Percentiles rank a stretch among this genome's conserved stretches.
phyloP scores from a whole-genome alignment of 1,140 invertebrate species.

The Aphelenchoides besseyi region DNA sequence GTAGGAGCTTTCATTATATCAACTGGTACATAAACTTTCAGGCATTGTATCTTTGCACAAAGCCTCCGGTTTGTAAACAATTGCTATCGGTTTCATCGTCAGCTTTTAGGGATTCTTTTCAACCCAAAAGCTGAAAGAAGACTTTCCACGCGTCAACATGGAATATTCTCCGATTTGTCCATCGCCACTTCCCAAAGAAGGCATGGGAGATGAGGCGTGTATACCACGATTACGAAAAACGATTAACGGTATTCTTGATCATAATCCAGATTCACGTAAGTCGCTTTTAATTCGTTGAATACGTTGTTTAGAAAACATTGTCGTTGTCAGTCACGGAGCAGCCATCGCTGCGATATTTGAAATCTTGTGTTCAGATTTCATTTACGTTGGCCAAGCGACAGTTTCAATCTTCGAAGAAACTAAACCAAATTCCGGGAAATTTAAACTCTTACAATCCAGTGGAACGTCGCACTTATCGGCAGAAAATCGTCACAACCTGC shows the following conservation, averaged over 20 bases:
- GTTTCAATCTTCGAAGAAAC: slow-evolving; percentile 54
- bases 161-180: slow-evolving; percentile 48
- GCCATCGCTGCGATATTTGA: slow-evolving; percentile 59
- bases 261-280: slow-evolving; percentile 14
- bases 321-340: slow-evolving; percentile 55
- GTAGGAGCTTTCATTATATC: slow-evolving; percentile 15
- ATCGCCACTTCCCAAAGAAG: slow-evolving; percentile 43
- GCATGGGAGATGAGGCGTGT: slow-evolving; percentile 52
- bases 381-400: slow-evolving; percentile 58
- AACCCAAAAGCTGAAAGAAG: slow-evolving; percentile 36
- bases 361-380: slow-evolving; percentile 49
- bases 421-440: slow-evolving; percentile 31
- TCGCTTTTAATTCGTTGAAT: slow-evolving; percentile 19
- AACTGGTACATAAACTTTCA: slow-evolving; percentile 20
- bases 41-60: slow-evolving; percentile 58
- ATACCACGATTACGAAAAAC: slow-evolving; percentile 45
- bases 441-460: slow-evolving; percentile 35
- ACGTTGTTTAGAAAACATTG: slow-evolving; percentile 35
- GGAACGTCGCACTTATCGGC: slow-evolving; percentile 49
- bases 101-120: slow-evolving; percentile 33
- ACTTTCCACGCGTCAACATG: slow-evolving; percentile 46
- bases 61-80: slow-evolving; percentile 46
- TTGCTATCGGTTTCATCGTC: not conserved
- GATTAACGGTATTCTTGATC: slow-evolving; percentile 38
- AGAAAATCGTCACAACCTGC: slow-evolving; percentile 34